Conservation (phyloP, 2,113 vertebrate genomes). For the Turnix velox region DNA sequence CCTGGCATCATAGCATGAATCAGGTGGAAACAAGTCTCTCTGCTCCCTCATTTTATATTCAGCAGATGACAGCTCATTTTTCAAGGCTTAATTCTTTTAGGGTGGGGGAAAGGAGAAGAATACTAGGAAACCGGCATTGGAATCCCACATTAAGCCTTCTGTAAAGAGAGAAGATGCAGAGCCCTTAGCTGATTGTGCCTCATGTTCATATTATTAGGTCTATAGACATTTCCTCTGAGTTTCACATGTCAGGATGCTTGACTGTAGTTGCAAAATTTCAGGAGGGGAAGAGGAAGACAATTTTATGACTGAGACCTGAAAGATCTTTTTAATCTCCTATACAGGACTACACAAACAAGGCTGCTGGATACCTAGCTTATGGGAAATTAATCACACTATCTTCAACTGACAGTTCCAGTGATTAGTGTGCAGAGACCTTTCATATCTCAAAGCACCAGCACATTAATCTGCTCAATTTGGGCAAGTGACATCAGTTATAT, state of each 20-base stretch:
- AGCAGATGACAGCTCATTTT: neutral
- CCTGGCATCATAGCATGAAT: neutral
- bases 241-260: neutral
- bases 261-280: neutral
- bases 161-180: neutral
- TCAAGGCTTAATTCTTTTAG: neutral
- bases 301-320: neutral
- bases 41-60: neutral
- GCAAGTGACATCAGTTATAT: neutral
- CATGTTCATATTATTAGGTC: neutral
- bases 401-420: neutral
- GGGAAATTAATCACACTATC: constrained; percentile 18
- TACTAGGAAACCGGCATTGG: neutral
- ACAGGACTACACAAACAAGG: neutral
- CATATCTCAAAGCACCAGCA: constrained; percentile 19
- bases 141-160: neutral
- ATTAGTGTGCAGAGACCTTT: constrained; percentile 14
- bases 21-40: neutral
- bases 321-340: neutral
- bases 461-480: constrained; percentile 31
- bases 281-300: neutral
- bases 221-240: neutral
- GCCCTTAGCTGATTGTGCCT: neutral
- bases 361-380: neutral
- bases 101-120: neutral